Percentiles rank a stretch among this genome's conserved stretches.
These are phyloP conservation scores for Bostrychus sinensis DNA, from an alignment of 2,113 vertebrate genomes.

Conservation along the genomic window DNA sequence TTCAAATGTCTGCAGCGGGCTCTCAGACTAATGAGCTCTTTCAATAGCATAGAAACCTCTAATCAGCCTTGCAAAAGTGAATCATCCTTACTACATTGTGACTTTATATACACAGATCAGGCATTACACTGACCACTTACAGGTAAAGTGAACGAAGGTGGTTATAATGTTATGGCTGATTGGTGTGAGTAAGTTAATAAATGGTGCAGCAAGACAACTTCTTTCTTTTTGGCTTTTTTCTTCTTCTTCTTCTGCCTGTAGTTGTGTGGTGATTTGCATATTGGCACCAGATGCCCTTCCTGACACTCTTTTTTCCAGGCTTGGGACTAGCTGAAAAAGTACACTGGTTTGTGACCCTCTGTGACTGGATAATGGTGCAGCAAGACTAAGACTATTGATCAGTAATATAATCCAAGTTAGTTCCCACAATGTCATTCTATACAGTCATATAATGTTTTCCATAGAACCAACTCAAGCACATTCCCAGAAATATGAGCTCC, in stretches of 20 bases:
- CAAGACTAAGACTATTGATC: constrained; percentile 10
- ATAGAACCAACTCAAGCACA: background rate
- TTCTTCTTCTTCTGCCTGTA: too few species aligned
- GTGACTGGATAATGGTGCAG: background rate
- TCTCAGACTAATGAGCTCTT: constrained; percentile 32
- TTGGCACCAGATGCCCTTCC: too few species aligned
- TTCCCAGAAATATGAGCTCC: background rate
- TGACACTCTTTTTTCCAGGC: too few species aligned
- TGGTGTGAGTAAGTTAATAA: too few species aligned
- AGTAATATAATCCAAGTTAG: constrained; percentile 8
- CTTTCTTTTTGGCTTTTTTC: too few species aligned
- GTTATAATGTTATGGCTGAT: too few species aligned
- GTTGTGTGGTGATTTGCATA: too few species aligned
- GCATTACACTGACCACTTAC: too few species aligned
- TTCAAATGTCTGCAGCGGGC: constrained; percentile 28
- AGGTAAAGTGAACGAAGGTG: too few species aligned
- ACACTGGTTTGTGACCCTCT: too few species aligned
- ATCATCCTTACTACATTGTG: background rate
- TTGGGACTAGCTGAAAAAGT: too few species aligned
- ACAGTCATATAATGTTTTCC: background rate
- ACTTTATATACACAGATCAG: background rate
- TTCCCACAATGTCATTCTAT: constrained; percentile 21
- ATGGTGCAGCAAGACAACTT: too few species aligned
- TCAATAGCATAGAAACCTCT: constrained; percentile 24
- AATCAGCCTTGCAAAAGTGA: constrained; percentile 6